Evolutionary conservation across 2,113 vertebrate genomes (phyloP).

Genomic region (Atrichornis clamosus): DNA sequence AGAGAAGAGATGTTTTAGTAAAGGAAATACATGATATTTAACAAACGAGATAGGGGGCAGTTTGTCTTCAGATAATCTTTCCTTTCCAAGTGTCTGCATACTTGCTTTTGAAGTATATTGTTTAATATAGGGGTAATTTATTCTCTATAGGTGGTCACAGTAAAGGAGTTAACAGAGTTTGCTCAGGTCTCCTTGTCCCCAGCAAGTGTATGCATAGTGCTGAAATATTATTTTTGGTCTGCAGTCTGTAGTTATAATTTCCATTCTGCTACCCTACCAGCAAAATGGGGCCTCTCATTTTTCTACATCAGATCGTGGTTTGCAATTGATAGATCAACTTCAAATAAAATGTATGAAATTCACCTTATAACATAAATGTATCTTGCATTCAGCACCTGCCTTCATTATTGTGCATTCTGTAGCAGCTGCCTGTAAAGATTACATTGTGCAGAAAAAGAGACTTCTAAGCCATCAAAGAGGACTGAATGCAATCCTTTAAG

Average conservation of each 20-base stretch:
- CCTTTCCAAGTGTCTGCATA: not conserved
- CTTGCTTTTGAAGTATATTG: not conserved
- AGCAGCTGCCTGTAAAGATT: conserved; percentile 4
- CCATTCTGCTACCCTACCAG: not conserved
- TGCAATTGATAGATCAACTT: not conserved
- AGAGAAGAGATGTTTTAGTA: not conserved
- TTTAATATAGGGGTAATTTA: not conserved
- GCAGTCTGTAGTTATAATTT: not conserved
- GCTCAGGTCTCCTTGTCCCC: not conserved
- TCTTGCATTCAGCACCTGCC: not conserved
- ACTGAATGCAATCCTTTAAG: not conserved
- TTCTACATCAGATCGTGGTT: not conserved
- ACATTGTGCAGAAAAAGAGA: not conserved
- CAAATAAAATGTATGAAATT: not conserved
- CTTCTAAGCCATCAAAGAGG: not conserved
- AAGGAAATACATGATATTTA: not conserved
- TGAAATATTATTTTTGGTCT: not conserved
- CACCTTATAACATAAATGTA: not conserved
- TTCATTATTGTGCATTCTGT: not conserved
- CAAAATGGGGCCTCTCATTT: not conserved
- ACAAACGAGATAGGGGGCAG: not conserved
- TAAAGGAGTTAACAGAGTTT: not conserved
- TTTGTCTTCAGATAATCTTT: not conserved
- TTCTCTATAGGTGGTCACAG: not conserved
- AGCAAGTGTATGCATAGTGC: not conserved